Evolutionary conservation across 2,888 invertebrate genomes (phyloP).

Genomic region (Synanthedon andrenaeformis): DNA sequence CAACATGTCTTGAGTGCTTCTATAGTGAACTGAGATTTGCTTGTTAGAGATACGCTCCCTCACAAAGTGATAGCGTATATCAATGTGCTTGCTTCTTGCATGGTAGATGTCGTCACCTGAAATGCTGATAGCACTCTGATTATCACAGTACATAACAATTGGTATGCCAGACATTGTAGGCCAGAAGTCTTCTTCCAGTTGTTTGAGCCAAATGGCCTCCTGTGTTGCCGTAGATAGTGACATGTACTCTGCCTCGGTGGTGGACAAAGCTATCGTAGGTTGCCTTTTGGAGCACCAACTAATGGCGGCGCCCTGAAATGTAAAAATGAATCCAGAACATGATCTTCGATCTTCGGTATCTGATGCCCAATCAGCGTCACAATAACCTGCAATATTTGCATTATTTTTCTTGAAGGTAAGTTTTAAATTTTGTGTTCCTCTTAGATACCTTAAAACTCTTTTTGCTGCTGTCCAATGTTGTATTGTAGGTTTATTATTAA

Average conservation of each 20-base stretch:
- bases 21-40: too few species aligned
- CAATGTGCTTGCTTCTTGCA: constrained; percentile 13
- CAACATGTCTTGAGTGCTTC: too few species aligned
- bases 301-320: constrained; percentile 10
- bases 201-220: constrained; percentile 11
- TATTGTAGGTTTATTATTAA: too few species aligned
- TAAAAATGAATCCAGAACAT: constrained; percentile 8
- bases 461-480: too few species aligned
- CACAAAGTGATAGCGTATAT: constrained; percentile 12
- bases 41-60: constrained; percentile 3
- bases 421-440: too few species aligned
- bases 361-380: constrained; percentile 10
- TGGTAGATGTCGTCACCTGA: constrained; percentile 12
- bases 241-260: constrained; percentile 19
- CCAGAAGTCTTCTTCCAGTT: constrained; percentile 6
- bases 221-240: constrained; percentile 12
- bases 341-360: constrained; percentile 7
- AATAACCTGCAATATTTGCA: constrained; percentile 2
- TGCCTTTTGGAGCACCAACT: constrained; percentile 11
- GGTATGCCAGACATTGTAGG: constrained; percentile 8
- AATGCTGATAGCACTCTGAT: constrained; percentile 16
- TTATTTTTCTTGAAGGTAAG: too few species aligned
- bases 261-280: constrained; percentile 14
- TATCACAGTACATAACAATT: constrained; percentile 11
- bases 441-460: too few species aligned